Evolutionary conservation across 2,113 vertebrate genomes (phyloP).

Genomic region (Kryptolebias marmoratus): DNA sequence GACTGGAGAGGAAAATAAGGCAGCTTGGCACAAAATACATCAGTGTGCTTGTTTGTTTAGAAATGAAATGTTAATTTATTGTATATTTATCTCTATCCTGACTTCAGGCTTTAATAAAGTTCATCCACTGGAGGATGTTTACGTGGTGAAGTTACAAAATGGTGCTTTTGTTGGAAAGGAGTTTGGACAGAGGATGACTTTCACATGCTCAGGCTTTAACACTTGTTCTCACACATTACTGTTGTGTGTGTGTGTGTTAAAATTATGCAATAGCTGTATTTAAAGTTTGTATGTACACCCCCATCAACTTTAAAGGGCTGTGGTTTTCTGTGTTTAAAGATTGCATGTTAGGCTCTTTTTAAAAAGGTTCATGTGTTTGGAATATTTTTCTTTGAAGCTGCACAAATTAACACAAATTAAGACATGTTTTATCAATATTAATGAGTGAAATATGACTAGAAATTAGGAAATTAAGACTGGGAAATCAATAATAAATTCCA

Average conservation of each 20-base stretch:
- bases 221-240: neutral
- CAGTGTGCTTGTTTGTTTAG: constrained; percentile 26
- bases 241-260: neutral
- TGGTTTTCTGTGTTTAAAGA: neutral
- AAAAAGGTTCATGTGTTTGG: no score
- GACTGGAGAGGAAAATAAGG: constrained; percentile 3
- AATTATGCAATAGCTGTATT: neutral
- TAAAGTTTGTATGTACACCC: neutral
- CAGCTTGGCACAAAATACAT: constrained; percentile 14
- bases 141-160: constrained; percentile 8
- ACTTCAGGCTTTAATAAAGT: constrained; percentile 12
- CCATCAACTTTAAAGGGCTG: neutral
- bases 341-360: neutral
- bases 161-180: constrained; percentile 11
- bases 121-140: constrained; percentile 3
- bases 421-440: neutral
- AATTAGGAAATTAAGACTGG: no score
- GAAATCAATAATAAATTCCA: no score
- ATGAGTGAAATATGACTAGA: no score
- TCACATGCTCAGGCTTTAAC: constrained; percentile 2
- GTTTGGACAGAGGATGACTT: neutral
- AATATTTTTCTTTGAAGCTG: neutral
- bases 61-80: constrained; percentile 6
- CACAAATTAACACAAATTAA: neutral
- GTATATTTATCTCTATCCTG: constrained; percentile 34